Evolutionary conservation across 2,888 invertebrate genomes (phyloP).

Genomic region (Odontomyia ornata): DNA sequence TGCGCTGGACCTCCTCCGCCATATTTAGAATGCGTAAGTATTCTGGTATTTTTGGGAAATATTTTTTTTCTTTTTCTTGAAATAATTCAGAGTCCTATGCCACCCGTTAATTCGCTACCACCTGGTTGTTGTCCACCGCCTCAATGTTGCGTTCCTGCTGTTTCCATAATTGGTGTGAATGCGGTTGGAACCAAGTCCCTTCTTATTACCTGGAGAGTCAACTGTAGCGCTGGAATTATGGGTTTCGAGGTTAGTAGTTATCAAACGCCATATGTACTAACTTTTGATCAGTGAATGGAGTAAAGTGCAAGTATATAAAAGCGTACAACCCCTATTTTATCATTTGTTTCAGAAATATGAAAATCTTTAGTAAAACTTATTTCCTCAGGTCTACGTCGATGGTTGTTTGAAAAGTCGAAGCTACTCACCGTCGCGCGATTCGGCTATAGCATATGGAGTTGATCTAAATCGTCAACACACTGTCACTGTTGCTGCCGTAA

Average conservation of each 20-base stretch:
- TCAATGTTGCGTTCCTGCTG: not conserved
- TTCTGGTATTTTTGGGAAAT: not conserved
- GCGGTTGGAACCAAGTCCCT: slow-evolving; percentile 8
- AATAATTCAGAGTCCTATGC: not conserved
- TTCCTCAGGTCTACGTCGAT: slow-evolving; percentile 13
- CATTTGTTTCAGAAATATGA: too few relatives aligned
- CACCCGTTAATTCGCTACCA: not conserved
- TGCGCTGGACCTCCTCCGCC: not conserved
- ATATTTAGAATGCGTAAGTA: not conserved
- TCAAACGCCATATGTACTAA: not conserved
- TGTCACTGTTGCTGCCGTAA: not conserved
- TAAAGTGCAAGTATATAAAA: too few relatives aligned
- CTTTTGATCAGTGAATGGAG: too few relatives aligned
- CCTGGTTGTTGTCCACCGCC: not conserved
- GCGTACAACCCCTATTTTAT: too few relatives aligned
- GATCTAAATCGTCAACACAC: not conserved
- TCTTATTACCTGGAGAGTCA: slow-evolving; percentile 9
- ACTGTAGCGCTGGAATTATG: not conserved
- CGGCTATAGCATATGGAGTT: not conserved
- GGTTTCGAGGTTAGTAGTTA: slow-evolving; percentile 17
- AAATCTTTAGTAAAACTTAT: too few relatives aligned
- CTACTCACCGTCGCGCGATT: not conserved
- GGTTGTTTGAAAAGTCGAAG: slow-evolving; percentile 19
- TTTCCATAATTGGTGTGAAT: slow-evolving; percentile 16
- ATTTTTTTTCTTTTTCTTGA: not conserved